Base-by-base conservation (phyloP, 2,797 vertebrate genomes). In the Gobio occitaniae region DNA sequence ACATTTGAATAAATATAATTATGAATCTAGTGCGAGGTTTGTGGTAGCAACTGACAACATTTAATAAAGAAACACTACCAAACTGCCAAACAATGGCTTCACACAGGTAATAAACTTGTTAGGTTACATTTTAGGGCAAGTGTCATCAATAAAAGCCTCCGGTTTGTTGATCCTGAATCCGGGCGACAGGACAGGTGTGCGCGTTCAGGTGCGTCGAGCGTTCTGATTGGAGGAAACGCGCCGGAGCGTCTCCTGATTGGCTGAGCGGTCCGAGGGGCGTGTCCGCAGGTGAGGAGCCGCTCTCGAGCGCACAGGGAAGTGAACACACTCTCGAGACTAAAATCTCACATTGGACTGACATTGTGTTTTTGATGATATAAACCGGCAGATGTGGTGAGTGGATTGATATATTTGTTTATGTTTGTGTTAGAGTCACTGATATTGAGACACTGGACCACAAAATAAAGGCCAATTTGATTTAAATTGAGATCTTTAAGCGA, bases 111-210 rank as follows among this genome's bases (percentile, higher is more conserved):
- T 15, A 71, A 47, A 72, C 25, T n/a, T n/a, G 21, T 47, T 47
- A 7, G 44, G 7, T 50, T 2, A 17, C 21, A 50, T 50, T 50
- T 32, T 17, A 2, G 8, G 8, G 36, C 50, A 15, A 8, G 13
- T 15, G 25, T 5, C 4, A n/a, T 4, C 15, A 29, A 17, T 56
- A 2, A 69, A 19, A 10, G 21, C 8, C 50, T 25, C 15, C 32
- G 21, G 36, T 36, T 19, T 52, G 5, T 36, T 41, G 12, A 52
- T 83, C 81, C 81, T 83, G 81, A 19, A 75, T 83, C 81, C 70
- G 56, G 70, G 4, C 52, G 59, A 48, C 29, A 3, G 17, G 50
- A 76, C 72, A 76, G 44, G 70, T 65, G 41, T 54, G 25, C 75
- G 2, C 36, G 17, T 44, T 44, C 77, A 63, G 32, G 25, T 21